These are phyloP conservation scores for Mesorhabditis belari DNA, from an alignment of 2,888 invertebrate genomes.

Conservation along the genomic window DNA sequence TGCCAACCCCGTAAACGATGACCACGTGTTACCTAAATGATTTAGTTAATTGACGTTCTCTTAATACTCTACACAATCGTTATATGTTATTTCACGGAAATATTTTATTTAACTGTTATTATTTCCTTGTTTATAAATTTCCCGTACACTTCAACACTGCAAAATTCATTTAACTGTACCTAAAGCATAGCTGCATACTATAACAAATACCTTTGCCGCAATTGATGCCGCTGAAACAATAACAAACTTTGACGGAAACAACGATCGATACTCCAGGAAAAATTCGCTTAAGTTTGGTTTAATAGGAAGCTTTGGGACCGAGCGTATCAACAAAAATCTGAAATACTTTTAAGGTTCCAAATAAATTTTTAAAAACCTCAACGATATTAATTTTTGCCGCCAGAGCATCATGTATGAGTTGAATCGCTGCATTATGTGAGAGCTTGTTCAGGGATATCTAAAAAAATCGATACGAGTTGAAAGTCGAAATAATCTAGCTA, in stretches of 20 bases:
- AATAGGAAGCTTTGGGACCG: conserved; percentile 85
- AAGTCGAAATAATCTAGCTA: no score
- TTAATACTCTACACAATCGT: no score
- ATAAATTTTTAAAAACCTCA: conserved; percentile 61
- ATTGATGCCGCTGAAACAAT: conserved; percentile 98
- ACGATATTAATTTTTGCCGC: conserved; percentile 74
- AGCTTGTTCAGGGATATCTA: conserved; percentile 86
- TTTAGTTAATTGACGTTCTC: no score
- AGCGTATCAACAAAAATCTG: conserved; percentile 91
- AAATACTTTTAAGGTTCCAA: conserved; percentile 1
- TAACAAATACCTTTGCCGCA: conserved; percentile 71
- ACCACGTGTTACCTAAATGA: conserved; percentile 46
- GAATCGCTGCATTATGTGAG: conserved; percentile 89
- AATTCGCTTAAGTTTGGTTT: conserved; percentile 68
- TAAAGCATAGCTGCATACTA: no score
- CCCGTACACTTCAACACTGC: no score
- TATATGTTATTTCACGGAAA: no score
- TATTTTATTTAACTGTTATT: no score
- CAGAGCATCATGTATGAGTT: conserved; percentile 71
- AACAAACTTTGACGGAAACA: conserved; percentile 80
- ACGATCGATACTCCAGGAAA: conserved; percentile 66
- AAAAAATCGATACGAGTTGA: no score
- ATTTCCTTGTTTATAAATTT: no score
- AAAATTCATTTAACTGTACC: no score
- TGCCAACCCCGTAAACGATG: conserved; percentile 27